Percentiles rank a stretch among this genome's conserved stretches.
phyloP scores from a whole-genome alignment of 2,797 vertebrate species.

The Argyrosomus regius region DNA sequence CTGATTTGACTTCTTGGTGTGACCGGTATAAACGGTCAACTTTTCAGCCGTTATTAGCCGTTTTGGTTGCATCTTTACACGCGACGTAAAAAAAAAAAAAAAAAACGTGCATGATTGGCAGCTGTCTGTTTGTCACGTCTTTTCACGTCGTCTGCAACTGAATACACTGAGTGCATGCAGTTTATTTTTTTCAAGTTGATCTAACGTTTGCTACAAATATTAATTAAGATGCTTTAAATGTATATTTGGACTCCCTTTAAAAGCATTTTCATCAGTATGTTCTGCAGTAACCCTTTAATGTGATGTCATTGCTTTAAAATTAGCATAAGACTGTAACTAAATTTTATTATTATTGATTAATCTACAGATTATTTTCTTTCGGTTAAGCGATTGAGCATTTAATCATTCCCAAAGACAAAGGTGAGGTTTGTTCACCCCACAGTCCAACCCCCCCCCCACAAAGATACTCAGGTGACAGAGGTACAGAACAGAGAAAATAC shows the following conservation, averaged over 20 bases:
- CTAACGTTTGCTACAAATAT: not conserved
- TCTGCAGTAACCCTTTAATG: slow-evolving; percentile 10
- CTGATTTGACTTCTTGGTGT: slow-evolving; percentile 42
- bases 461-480: not conserved
- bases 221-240: not conserved
- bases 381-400: not conserved
- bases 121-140: slow-evolving; percentile 16
- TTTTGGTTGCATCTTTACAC: slow-evolving; percentile 11
- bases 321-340: not conserved
- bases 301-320: slow-evolving; percentile 4
- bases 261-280: not conserved
- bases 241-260: not conserved
- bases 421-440: not conserved
- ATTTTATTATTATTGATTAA: not conserved
- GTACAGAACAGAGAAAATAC: too few species aligned
- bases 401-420: not conserved
- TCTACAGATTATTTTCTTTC: not conserved
- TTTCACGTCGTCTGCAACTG: not conserved
- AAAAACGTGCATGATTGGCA: slow-evolving; percentile 53
- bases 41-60: not conserved
- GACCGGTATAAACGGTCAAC: not conserved
- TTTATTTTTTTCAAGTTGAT: not conserved
- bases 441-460: not conserved
- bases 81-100: not conserved
- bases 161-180: not conserved